These are phyloP conservation scores for Pyrocoelia pectoralis DNA, from an alignment of 2,888 invertebrate genomes.

Conservation along the genomic window DNA sequence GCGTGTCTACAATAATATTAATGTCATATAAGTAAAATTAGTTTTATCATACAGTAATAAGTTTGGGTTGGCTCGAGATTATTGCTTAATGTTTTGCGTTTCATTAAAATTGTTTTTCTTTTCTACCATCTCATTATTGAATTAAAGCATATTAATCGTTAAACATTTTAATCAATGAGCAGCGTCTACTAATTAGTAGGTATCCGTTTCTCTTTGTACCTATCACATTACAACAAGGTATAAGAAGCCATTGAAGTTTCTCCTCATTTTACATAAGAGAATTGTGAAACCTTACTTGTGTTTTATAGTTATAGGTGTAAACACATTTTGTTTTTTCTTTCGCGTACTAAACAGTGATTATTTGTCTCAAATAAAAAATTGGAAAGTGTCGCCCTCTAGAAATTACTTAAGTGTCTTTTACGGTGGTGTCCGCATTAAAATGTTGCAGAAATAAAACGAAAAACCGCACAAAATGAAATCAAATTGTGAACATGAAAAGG, in stretches of 20 bases:
- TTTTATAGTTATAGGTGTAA: slow-evolving; percentile 13
- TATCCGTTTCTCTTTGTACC: slow-evolving; percentile 11
- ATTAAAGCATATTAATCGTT: not conserved
- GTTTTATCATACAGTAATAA: not conserved
- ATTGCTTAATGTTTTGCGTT: slow-evolving; percentile 3
- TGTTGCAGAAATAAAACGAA: slow-evolving; percentile 10
- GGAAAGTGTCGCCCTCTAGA: not conserved
- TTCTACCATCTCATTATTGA: not conserved
- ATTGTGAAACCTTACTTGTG: slow-evolving; percentile 30
- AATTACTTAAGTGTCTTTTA: slow-evolving; percentile 2
- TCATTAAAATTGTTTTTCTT: not conserved
- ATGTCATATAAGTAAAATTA: not conserved
- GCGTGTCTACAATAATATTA: not conserved
- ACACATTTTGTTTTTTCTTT: slow-evolving; percentile 10
- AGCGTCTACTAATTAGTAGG: not conserved
- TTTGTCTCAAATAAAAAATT: not conserved
- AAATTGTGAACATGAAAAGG: slow-evolving; percentile 17
- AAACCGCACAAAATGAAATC: slow-evolving; percentile 22
- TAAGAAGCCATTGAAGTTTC: slow-evolving; percentile 33
- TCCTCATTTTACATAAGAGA: slow-evolving; percentile 26
- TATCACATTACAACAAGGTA: slow-evolving; percentile 25
- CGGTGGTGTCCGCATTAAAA: not conserved
- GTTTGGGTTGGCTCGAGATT: not conserved
- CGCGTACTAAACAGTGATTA: not conserved
- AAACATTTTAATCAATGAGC: slow-evolving; percentile 2